Base-by-base conservation (phyloP, 2,797 vertebrate genomes). In the Lepilemur septentrionalis region DNA sequence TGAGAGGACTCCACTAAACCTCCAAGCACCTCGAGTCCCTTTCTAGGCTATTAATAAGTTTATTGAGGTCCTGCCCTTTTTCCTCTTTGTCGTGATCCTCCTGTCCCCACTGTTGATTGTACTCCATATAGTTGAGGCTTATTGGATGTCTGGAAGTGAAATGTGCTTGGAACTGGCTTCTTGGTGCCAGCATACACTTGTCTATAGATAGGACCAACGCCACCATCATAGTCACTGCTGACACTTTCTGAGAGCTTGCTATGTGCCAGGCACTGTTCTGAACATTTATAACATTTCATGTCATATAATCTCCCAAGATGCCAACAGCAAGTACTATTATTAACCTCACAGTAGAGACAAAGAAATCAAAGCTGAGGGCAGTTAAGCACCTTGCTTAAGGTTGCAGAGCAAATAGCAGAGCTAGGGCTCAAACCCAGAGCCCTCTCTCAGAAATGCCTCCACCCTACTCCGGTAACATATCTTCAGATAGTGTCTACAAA, bases 141-240 rank as follows among this genome's bases (percentile, higher is more conserved):
- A 38, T 20, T 10, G 48, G n/a, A 32, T 46, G 35, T 72, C 52
- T 70, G n/a, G 35, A 35, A 69, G 78, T n/a, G 13, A 22, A 52
- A 35, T 61, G 8, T 25, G 32, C n/a, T 3, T 52, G 28, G n/a
- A 28, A 8, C 35, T 11, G 70, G 12, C 46, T 55, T 63, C 61
- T 38, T 8, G 14, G 18, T 30, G 5, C 41, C n/a, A 59, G 18
- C 4, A 15, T 18, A 32, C 30, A 20, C 55, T 22, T 35, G 61
- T 35, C 73, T 12, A 73, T 41, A 1, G 20, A 25, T 3, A 18
- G 43, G 1, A 2, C 30, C 57, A 22, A 32, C 0, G 8, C 38
- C 73, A 57, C 0, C 6, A 4, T 23, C n/a, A 5, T 2, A 46
- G 65, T 8, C 0, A 0, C 38, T 13, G 0, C 38, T 13, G 73